Conservation (phyloP, 2,888 invertebrate species). For the Frankliniella fusca region DNA sequence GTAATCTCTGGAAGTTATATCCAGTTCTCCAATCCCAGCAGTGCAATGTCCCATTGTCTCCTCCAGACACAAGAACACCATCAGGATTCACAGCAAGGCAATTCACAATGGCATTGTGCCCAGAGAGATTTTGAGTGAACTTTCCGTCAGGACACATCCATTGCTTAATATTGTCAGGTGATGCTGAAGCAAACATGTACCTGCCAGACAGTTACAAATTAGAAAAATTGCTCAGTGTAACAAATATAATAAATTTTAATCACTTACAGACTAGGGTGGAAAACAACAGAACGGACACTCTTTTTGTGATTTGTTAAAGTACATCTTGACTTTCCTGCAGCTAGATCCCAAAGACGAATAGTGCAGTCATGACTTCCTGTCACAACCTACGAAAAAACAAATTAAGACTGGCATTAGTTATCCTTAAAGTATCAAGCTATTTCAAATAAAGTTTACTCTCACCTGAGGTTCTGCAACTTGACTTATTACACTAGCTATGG, state of each 20-base stretch:
- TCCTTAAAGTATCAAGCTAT: background rate
- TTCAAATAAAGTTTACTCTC: conserved; percentile 31
- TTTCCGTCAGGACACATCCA: conserved; percentile 98
- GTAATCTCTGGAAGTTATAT: conserved; percentile 93
- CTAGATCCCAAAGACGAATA: conserved; percentile 94
- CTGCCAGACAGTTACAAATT: conserved; percentile 43
- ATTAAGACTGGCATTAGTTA: background rate
- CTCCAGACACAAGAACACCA: conserved; percentile 94
- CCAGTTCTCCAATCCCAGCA: conserved; percentile 99
- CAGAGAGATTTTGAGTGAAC: conserved; percentile 93
- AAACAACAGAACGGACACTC: conserved; percentile 73
- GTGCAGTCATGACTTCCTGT: conserved; percentile 96
- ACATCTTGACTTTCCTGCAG: conserved; percentile 88
- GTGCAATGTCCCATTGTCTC: conserved; percentile 95
- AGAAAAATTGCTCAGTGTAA: conserved; percentile 15
- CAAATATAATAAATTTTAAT: background rate
- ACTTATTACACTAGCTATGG: conserved; percentile 89
- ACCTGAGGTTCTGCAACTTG: conserved; percentile 92
- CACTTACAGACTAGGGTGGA: conserved; percentile 67
- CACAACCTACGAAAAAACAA: conserved; percentile 59
- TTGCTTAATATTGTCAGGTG: conserved; percentile 98
- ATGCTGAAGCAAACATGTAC: conserved; percentile 95
- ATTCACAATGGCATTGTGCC: conserved; percentile 96
- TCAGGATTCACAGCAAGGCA: conserved; percentile 92
- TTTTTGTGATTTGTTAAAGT: conserved; percentile 99